Evolutionary conservation across 2,888 invertebrate species (phyloP).

Genomic region (Hyposoter didymator): DNA sequence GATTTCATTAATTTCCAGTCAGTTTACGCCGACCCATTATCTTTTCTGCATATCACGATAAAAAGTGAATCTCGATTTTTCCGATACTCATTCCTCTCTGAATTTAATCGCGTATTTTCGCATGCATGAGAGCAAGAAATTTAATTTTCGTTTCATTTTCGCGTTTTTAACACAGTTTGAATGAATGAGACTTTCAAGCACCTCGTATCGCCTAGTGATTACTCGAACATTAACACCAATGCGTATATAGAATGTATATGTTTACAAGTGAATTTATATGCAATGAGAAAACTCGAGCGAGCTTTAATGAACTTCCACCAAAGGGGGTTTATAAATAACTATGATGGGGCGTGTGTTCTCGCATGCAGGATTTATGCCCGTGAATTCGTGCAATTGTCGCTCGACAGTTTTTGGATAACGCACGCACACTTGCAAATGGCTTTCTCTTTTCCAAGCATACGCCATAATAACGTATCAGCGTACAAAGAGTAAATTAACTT

Average conservation of each 20-base stretch:
- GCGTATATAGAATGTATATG: background rate
- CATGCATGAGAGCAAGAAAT: slow-evolving; percentile 24
- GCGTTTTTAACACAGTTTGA: slow-evolving; percentile 35
- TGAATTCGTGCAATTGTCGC: slow-evolving; percentile 47
- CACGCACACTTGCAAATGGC: slow-evolving; percentile 55
- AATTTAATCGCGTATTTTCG: background rate
- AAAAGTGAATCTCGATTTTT: background rate
- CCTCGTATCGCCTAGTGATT: slow-evolving; percentile 21
- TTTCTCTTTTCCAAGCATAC: slow-evolving; percentile 50
- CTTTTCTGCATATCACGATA: background rate
- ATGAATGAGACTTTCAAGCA: slow-evolving; percentile 34
- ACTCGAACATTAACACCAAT: slow-evolving; percentile 7
- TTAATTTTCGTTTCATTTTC: slow-evolving; percentile 53
- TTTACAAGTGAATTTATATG: slow-evolving; percentile 2
- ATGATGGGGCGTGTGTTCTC: slow-evolving; percentile 43
- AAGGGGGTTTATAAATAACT: slow-evolving; percentile 70
- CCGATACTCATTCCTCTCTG: background rate
- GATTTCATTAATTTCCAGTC: background rate
- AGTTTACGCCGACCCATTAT: background rate
- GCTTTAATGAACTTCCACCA: slow-evolving; percentile 70
- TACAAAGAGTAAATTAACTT: background rate
- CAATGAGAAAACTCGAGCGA: slow-evolving; percentile 45
- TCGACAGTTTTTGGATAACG: slow-evolving; percentile 60
- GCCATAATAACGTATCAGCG: background rate
- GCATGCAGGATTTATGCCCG: slow-evolving; percentile 49